phyloP scores from a whole-genome alignment of 2,113 vertebrate genomes.

The Nesoenas mayeri region DNA sequence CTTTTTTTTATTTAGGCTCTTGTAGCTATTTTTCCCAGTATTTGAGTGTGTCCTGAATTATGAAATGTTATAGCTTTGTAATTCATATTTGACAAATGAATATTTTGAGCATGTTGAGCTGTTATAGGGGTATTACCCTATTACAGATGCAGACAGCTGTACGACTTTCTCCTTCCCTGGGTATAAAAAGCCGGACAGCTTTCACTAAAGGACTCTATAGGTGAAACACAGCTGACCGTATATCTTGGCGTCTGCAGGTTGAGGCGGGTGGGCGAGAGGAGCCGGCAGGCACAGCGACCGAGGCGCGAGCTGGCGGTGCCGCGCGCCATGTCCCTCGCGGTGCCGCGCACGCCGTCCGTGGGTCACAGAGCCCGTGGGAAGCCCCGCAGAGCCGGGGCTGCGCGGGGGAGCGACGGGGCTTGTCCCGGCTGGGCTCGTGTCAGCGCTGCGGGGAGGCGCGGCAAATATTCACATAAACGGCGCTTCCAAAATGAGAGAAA shows the following conservation, averaged over 20 bases:
- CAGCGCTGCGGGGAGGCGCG: no score
- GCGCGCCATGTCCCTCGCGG: rapidly evolving
- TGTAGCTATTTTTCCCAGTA: constrained; percentile 54
- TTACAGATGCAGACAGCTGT: not conserved
- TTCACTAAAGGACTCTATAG: not conserved
- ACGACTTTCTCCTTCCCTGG: not conserved
- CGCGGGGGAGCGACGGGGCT: rapidly evolving
- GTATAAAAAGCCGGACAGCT: constrained; percentile 17
- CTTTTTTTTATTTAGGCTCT: constrained; percentile 42
- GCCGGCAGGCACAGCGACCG: not conserved
- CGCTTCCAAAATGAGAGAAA: not conserved
- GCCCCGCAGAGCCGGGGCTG: not conserved
- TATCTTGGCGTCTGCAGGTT: not conserved
- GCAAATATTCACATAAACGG: no score
- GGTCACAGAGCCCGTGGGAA: not conserved
- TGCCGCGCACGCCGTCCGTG: not conserved
- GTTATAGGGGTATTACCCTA: not conserved
- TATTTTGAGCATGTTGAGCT: constrained; percentile 39
- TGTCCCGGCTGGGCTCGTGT: not conserved
- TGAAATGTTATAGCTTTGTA: constrained; percentile 56
- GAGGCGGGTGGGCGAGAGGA: not conserved
- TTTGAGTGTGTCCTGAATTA: constrained; percentile 55
- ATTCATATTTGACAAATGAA: constrained; percentile 60
- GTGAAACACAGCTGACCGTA: not conserved
- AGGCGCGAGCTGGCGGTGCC: not conserved